These are phyloP conservation scores for Temnothorax rugatulus DNA, from an alignment of 2,888 invertebrate species.

Conservation along the genomic window DNA sequence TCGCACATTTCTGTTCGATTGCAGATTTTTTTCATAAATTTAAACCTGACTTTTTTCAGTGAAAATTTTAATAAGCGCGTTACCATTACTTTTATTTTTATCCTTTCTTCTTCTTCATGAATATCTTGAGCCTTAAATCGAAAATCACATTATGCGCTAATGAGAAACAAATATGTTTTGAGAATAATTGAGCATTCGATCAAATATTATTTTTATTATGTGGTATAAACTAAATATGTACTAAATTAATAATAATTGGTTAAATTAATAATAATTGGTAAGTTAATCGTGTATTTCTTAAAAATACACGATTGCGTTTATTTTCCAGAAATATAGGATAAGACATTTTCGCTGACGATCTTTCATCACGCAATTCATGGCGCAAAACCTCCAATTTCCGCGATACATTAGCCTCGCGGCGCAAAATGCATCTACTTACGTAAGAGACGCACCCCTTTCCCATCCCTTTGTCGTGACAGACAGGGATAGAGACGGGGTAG, in stretches of 20 bases:
- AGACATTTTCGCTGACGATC: neutral
- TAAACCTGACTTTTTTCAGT: neutral
- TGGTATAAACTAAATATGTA: neutral
- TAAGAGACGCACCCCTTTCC: slow-evolving; percentile 41
- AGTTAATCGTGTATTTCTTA: neutral
- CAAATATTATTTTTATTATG: neutral
- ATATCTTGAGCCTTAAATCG: neutral
- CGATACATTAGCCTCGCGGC: slow-evolving; percentile 43
- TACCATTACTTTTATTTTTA: neutral
- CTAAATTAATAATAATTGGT: neutral
- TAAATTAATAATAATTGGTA: neutral
- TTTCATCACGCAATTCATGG: slow-evolving; percentile 29
- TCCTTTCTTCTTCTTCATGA: neutral
- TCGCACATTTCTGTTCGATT: neutral
- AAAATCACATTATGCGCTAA: neutral
- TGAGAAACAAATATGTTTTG: neutral
- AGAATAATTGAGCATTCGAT: neutral
- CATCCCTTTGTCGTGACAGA: slow-evolving; percentile 38
- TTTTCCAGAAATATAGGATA: neutral
- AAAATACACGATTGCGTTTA: neutral
- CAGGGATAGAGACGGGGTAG: slow-evolving; percentile 47
- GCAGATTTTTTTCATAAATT: neutral
- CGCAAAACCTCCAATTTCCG: slow-evolving; percentile 31
- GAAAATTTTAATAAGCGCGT: neutral
- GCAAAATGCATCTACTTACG: slow-evolving; percentile 53